These are phyloP conservation scores for Lasioglossum villosulum DNA, from an alignment of 2,888 invertebrate genomes.

Conservation along the genomic window DNA sequence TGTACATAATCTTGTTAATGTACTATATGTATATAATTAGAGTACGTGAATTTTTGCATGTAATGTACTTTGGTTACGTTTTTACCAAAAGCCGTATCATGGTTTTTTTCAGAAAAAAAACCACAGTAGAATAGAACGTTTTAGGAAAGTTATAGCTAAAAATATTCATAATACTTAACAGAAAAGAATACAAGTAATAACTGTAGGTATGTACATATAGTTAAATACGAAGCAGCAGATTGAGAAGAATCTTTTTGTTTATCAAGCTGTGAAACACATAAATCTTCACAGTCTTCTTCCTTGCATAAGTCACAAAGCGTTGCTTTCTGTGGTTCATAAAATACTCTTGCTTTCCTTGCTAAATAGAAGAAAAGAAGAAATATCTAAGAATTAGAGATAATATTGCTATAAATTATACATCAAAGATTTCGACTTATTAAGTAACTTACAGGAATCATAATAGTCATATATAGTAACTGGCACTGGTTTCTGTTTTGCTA, in stretches of 20 bases:
- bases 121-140: constrained; percentile 35
- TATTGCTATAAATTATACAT: neutral
- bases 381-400: neutral
- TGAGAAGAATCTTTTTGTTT: constrained; percentile 67
- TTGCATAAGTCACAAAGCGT: constrained; percentile 94
- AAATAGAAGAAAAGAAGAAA: constrained; percentile 5
- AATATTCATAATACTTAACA: constrained; percentile 36
- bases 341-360: constrained; percentile 93
- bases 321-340: constrained; percentile 90
- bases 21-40: constrained; percentile 22
- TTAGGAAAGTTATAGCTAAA: constrained; percentile 47
- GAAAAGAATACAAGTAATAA: constrained; percentile 44
- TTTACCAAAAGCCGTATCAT: constrained; percentile 39
- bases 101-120: constrained; percentile 24
- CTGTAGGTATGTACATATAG: constrained; percentile 64
- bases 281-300: constrained; percentile 87
- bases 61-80: constrained; percentile 60
- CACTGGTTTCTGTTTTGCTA: constrained; percentile 94
- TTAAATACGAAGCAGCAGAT: constrained; percentile 53
- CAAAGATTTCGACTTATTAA: neutral
- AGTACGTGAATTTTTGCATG: constrained; percentile 28
- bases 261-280: constrained; percentile 83
- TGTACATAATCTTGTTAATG: constrained; percentile 31
- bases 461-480: constrained; percentile 95
- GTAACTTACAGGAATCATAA: constrained; percentile 93